Evolutionary conservation across 35 echinoderm and acorn worm genomes (phyloP), one percentile per base, ranked within the genome.

Genomic region (Patiria miniata): DNA sequence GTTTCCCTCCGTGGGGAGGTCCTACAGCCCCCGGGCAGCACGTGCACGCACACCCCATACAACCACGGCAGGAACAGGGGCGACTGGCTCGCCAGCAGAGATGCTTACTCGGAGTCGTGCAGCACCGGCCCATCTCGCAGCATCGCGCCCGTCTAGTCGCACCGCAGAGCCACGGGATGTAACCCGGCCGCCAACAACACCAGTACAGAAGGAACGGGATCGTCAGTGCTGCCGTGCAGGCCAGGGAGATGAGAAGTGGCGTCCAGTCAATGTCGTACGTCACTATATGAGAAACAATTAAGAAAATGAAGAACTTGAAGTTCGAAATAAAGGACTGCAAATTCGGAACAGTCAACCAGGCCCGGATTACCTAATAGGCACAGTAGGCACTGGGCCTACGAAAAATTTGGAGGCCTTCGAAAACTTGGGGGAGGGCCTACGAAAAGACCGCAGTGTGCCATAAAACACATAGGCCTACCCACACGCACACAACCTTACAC

Each of bases 141-240:
- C 55, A 92, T 21, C 78, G 78, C 51, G 38, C 40, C 40, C 78
- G 85, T 26, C 90, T 84, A 39, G 38, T 82, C 17, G 83, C 68
- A 47, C 90, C 84, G 22, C 84, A 92, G 3, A 65, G 5, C 90
- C 90, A 92, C 14, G 77, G 77, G 22, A 87, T 36, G 79, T 92
- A 92, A 34, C 90, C 90, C 8, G 90, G 90, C 73, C 90, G 76
- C 90, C 90, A 92, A 39, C 57, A 92, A 77, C 90, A 92, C 84
- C 85, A 92, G 78, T 92, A 82, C 26, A 82, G 36, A 16, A 92
- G 77, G 30, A 87, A 92, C 1, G 55, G 77, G 26, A 87, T 51
- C 12, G 79, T 12, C 5, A 76, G 51, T 40, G 30, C 84, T 28
- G 79, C 51, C 23, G 36, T 33, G 54, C 80, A 87, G 36, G 78